A percentile compares a stretch with the other conserved stretches of the same genome.
Conservation (phyloP, 2,113 vertebrate genomes). For the Corvus hawaiiensis region DNA sequence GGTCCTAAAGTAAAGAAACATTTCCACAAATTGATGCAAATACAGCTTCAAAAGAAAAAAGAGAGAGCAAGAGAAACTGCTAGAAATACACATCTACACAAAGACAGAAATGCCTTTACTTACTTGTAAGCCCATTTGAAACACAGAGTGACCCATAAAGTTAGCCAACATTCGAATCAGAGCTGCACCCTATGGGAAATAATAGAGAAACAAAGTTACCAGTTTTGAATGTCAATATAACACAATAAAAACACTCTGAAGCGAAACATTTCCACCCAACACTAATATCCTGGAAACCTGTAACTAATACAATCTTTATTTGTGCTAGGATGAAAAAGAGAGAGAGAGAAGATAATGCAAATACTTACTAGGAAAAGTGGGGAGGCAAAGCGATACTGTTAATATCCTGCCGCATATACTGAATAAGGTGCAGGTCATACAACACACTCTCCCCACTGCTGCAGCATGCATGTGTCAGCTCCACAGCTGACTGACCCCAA, state of each 20-base stretch:
- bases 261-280: neutral
- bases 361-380: neutral
- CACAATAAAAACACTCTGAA: neutral
- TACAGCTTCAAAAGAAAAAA: neutral
- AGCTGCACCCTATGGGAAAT: conserved; percentile 85
- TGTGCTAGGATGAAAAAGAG: neutral
- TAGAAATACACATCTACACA: neutral
- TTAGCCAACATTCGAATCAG: conserved; percentile 98
- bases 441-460: neutral
- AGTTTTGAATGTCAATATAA: neutral
- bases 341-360: neutral
- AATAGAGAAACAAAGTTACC: conserved; percentile 5
- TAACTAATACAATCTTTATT: neutral
- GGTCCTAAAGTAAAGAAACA: neutral
- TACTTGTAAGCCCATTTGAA: conserved; percentile 94
- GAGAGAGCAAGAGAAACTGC: neutral
- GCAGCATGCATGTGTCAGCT: neutral
- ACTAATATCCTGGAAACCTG: neutral
- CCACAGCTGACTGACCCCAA: neutral
- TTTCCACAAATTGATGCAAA: neutral
- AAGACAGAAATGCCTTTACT: conserved; percentile 69
- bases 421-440: neutral
- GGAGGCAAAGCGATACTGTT: neutral
- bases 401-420: neutral
- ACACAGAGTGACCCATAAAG: conserved; percentile 93